phyloP scores from a whole-genome alignment of 2,113 vertebrate genomes.

The Tympanuchus pallidicinctus region DNA sequence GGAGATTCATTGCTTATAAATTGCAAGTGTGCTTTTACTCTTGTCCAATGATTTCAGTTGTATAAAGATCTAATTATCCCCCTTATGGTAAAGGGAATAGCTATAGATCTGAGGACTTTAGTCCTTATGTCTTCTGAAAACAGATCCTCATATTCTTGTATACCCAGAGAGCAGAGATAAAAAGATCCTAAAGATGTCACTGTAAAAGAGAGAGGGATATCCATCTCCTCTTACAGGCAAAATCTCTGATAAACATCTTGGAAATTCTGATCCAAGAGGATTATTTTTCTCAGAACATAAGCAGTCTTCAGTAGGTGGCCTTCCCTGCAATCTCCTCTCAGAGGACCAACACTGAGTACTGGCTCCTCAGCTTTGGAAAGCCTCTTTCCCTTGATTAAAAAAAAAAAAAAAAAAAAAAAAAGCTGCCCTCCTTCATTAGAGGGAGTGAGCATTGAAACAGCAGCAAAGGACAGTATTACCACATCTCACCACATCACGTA shows the following conservation, averaged over 20 bases:
- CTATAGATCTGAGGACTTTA: background rate
- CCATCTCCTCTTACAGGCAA: background rate
- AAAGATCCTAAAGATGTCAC: background rate
- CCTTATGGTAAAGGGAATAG: background rate
- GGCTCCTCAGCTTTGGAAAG: background rate
- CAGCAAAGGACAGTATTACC: background rate
- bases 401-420: background rate
- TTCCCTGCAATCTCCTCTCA: background rate
- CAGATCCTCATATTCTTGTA: background rate
- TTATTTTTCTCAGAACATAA: background rate
- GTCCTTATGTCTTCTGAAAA: background rate
- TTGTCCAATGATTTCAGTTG: background rate
- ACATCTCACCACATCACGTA: background rate
- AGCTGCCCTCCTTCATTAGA: background rate
- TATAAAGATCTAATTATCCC: background rate
- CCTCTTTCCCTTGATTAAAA: background rate
- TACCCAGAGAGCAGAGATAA: background rate
- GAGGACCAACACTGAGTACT: background rate
- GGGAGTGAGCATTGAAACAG: background rate
- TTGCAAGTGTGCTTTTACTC: background rate
- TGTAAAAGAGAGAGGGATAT: background rate
- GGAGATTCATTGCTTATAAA: background rate
- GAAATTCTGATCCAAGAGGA: background rate
- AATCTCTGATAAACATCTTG: background rate
- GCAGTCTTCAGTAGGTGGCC: rapidly evolving